Conservation (phyloP, 2,888 invertebrate species). For the Rhyacophila evoluta region DNA sequence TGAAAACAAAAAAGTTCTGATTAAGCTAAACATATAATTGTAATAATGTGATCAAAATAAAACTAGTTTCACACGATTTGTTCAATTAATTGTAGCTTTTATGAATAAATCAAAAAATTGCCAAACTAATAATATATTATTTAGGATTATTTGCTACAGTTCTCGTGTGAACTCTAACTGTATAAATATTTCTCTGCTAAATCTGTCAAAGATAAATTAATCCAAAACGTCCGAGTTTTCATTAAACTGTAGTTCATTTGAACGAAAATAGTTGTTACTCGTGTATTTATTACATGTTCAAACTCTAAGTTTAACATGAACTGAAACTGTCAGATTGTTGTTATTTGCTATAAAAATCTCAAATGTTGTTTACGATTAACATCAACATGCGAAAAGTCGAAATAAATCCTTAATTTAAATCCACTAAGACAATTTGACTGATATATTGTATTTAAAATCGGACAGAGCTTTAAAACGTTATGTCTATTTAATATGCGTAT, state of each 20-base stretch:
- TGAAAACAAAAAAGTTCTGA: too few relatives aligned
- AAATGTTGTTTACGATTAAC: conserved; percentile 2
- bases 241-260: background rate
- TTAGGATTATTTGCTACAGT: background rate
- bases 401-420: conserved; percentile 1
- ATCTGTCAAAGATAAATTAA: background rate
- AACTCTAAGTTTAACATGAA: background rate
- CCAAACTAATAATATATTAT: too few relatives aligned
- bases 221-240: background rate
- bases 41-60: too few relatives aligned
- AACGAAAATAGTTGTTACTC: background rate
- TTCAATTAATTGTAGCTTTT: too few relatives aligned
- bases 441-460: background rate
- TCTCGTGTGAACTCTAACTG: background rate
- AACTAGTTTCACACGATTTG: too few relatives aligned
- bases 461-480: background rate
- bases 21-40: too few relatives aligned
- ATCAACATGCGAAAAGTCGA: background rate
- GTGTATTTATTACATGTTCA: background rate
- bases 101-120: too few relatives aligned
- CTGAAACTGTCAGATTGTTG: background rate
- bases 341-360: conserved; percentile 12
- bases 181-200: background rate
- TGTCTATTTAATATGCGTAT: too few relatives aligned
- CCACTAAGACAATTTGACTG: background rate